Base-by-base conservation (phyloP, 1,140 invertebrate genomes). In the Schlechtendalia chinensis region DNA sequence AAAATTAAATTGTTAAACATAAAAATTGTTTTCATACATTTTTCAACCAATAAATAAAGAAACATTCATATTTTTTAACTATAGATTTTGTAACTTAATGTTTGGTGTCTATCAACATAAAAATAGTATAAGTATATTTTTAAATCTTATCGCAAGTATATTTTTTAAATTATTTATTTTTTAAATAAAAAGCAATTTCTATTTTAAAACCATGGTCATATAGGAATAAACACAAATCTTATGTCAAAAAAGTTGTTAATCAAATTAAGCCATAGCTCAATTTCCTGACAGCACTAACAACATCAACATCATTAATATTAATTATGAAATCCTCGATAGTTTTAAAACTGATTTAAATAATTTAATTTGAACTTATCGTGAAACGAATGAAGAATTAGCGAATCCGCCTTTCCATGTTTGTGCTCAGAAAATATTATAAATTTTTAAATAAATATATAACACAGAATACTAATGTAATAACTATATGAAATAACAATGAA, bases 321-420 rank as follows among this genome's bases (percentile, higher is more conserved):
- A 65, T 65, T 65, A 39, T 17, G 61, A 32, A 32, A 32, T 65
- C 16, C 17, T 65, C 6, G 8, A 32, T 19, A 65, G 29, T 32
- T 59, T 65, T 65, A 65, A 39, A 29, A n/a, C 61, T 32, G 29
- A 65, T 65, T 65, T 65, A 11, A 65, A 65, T 65, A 65, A 32
- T 65, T 29, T 10, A 19, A 65, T 65, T 63, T 32, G 17, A 65
- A 39, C 61, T 65, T 29, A 29, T 65, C 61, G 32, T 19, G 29
- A 5, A 39, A 65, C 5, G 19, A 63, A 19, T 63, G 29, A 19
- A 10, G 27, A 32, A 32, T 63, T 19, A 32, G 27, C 32, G 27
- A 63, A 63, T 14, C 6, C 16, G 58, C 16, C 19, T 3, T 8
- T 39, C 8, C 8, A 8, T 63, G 27, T 32, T 29, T 63, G 17